Percentiles rank a stretch among this genome's conserved stretches.
phyloP scores from a whole-genome alignment of 2,113 vertebrate species.

The Gnathonemus longibarbis region DNA sequence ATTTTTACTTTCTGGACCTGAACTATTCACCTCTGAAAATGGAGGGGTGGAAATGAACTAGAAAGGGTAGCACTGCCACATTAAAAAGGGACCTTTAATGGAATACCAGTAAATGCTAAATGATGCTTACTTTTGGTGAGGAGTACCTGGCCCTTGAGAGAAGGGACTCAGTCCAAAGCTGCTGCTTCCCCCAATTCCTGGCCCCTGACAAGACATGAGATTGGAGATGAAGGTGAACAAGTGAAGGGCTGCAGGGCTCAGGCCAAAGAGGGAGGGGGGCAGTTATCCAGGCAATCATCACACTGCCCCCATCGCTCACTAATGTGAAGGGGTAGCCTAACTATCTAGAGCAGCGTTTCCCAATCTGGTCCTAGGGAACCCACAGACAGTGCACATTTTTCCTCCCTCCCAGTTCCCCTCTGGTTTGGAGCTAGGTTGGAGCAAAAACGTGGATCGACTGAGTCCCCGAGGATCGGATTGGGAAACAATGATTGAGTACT shows the following conservation, averaged over 20 bases:
- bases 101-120: neutral
- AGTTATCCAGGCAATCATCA: neutral
- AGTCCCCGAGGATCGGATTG: neutral
- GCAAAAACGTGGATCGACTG: neutral
- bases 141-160: conserved; percentile 79
- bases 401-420: no score
- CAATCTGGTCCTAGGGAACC: neutral
- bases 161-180: conserved; percentile 85
- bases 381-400: neutral
- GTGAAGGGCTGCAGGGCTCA: neutral
- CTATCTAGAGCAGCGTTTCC: neutral
- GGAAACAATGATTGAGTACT: neutral
- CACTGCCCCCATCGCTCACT: neutral
- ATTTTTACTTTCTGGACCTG: no score
- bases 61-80: neutral
- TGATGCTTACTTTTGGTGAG: conserved; percentile 86
- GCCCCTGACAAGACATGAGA: conserved; percentile 58
- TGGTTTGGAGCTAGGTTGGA: neutral
- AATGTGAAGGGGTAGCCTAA: neutral
- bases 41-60: neutral
- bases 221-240: neutral
- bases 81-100: neutral
- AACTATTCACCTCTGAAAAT: neutral
- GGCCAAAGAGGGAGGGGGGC: neutral
- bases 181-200: conserved; percentile 74